These are phyloP conservation scores for Sylvia borin DNA, from an alignment of 2,797 vertebrate genomes.

Conservation along the genomic window DNA sequence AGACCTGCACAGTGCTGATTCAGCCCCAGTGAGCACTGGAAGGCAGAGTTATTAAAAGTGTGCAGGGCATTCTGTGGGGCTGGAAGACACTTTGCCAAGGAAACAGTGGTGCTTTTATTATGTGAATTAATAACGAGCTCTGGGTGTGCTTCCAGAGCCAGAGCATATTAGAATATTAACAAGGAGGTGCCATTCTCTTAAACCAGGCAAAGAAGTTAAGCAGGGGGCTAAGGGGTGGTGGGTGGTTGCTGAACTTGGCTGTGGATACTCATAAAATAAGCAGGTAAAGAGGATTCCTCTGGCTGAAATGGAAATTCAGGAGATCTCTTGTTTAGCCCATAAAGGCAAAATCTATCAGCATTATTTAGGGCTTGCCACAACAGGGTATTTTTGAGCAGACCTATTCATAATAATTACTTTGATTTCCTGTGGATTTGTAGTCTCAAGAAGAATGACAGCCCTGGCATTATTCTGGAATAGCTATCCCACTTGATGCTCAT, in stretches of 20 bases:
- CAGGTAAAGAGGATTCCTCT: background rate
- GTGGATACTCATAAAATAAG: background rate
- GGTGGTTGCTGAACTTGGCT: background rate
- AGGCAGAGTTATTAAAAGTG: background rate
- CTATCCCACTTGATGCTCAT: background rate
- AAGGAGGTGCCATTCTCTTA: background rate
- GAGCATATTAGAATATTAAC: background rate
- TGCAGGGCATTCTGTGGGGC: background rate
- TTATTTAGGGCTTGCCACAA: background rate
- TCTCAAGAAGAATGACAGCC: background rate
- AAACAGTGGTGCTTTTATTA: background rate
- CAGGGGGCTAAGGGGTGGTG: background rate
- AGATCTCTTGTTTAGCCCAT: background rate
- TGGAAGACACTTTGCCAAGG: background rate
- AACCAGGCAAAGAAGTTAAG: background rate
- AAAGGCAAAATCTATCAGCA: background rate
- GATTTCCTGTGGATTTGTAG: background rate
- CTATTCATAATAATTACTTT: background rate
- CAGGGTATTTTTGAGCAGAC: background rate
- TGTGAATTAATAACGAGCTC: background rate
- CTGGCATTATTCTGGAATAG: background rate
- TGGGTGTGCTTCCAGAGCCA: background rate
- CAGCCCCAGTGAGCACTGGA: background rate
- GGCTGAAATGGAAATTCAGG: background rate
- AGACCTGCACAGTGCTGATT: background rate